Base-by-base conservation (phyloP, 2,113 vertebrate species). In the Lathamus discolor region DNA sequence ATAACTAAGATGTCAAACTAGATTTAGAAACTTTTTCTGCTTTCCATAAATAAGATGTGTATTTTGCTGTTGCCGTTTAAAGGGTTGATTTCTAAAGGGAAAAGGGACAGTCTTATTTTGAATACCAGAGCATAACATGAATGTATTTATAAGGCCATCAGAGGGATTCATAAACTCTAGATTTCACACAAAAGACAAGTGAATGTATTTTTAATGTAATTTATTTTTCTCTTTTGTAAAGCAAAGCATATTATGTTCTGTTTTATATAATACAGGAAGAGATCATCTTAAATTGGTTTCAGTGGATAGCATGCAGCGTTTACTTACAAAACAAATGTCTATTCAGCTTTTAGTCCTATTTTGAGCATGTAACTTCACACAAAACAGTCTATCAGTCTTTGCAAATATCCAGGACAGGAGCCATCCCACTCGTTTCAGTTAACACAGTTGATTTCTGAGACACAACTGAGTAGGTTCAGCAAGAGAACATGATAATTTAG, bases 71-170 rank as follows among this genome's bases (percentile, higher is more conserved):
- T 88, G 13, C 39, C 22, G 48, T 84, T 92, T 86, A 70, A 69
- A 83, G 16, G 61, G 20, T 76, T 95, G 85, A 43, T 94, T 94
- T 87, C 66, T 88, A 35, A 69, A 84, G 77, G 48, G 80, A 88
- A 91, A 79, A 90, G 24, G 35, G 52, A 49, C 66, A 37, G 59
- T 68, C 49, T 81, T 75, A 9, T 78, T 95, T 64, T 74, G 39
- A 78, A 43, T 88, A 63, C 25, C 22, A 90, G 31, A 85, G 8
- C 41, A 46, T 48, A 48, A 52, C 55, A 51, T 64, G n/a, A 68
- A 57, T 88, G 41, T 63, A 46, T 82, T 79, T 69, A 17, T 66
- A 77, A 86, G 49, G 31, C 63, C 7, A 9, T 88, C 59, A 46
- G 87, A 80, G 67, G 44, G 25, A 80, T 78, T 88, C 25, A 46